Evolutionary conservation across 2,888 invertebrate genomes (phyloP).

Genomic region (Athalia rosae): DNA sequence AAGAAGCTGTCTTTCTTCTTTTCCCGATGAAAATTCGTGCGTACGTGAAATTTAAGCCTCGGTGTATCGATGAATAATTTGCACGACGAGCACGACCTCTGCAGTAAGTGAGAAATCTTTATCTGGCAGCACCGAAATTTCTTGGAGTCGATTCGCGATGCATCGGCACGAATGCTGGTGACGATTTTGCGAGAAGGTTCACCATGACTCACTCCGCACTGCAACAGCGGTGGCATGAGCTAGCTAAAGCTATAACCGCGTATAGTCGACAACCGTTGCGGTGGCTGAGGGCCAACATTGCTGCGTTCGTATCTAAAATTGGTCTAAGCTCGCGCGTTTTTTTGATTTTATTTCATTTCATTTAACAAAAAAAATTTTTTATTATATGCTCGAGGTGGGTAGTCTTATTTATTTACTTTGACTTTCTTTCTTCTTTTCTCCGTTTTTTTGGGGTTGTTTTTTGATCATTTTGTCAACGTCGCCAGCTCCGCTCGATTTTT

Average conservation of each 20-base stretch:
- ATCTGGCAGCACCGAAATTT: no score
- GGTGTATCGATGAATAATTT: no score
- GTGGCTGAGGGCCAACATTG: conserved; percentile 35
- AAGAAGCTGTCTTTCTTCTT: no score
- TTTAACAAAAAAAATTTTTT: conserved; percentile 79
- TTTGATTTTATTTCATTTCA: conserved; percentile 51
- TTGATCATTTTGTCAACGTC: not conserved
- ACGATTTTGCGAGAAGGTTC: conserved; percentile 2
- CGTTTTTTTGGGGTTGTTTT: not conserved
- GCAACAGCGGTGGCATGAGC: not conserved
- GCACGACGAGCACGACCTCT: no score
- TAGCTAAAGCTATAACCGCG: not conserved
- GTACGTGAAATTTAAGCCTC: no score
- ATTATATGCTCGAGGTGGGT: no score
- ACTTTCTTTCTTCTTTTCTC: conserved; percentile 61
- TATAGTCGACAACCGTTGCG: conserved; percentile 37
- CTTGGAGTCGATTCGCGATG: no score
- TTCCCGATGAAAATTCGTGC: no score
- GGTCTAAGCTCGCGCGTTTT: conserved; percentile 56
- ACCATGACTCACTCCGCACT: conserved; percentile 24
- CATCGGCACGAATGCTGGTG: conserved; percentile 7
- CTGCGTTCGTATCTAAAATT: conserved; percentile 65
- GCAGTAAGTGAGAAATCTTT: no score
- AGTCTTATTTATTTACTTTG: no score
- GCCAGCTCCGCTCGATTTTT: conserved; percentile 50